Evolutionary conservation across 1,140 invertebrate genomes (phyloP), one percentile per base, ranked within the genome.

Genomic region (Ips typographus): DNA sequence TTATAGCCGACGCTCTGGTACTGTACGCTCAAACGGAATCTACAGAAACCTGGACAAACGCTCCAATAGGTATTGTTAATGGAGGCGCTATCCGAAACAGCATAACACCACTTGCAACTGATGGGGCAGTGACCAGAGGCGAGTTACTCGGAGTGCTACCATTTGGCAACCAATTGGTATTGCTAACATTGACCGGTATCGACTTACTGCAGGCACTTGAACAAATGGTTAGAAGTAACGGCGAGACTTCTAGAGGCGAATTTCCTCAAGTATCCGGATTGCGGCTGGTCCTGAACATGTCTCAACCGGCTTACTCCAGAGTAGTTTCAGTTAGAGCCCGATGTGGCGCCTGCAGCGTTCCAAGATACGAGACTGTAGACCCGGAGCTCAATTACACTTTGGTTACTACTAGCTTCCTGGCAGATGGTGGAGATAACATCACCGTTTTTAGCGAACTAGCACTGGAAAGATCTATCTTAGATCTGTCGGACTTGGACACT

Each of bases 1-100:
- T 95, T 1, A 83, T 94, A 44, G 83, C 91, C 0, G 93, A 95
- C 77, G 86, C 92, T 3, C 85, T 93, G 72, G 79, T 89, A 42
- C 74, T 85, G 74, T 81, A 84, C 68, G 84, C 86, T 78, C 79
- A 81, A 74, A 71, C 75, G 75, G 53, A 65, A 71, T 76, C 79
- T 77, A 70, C 72, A 77, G 59, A 73, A 69, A 56, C 72, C 71
- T 94, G 93, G 92, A 92, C 90, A 0, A 87, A 92, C 77, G 87
- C 89, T 1, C 82, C 90, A 0, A 90, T 96, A 72, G 89, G 88
- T 3, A 53, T 96, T 1, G 80, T 89, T 1, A 90, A 94, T 79
- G 85, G 88, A 22, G 93, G 94, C 36, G 80, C 78, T 44, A 37
- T 86, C 85, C 81, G 92, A 72, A 78, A 82, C 1, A 89, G 88